phyloP scores from a whole-genome alignment of 2,888 invertebrate species.

The Andricus curvator region DNA sequence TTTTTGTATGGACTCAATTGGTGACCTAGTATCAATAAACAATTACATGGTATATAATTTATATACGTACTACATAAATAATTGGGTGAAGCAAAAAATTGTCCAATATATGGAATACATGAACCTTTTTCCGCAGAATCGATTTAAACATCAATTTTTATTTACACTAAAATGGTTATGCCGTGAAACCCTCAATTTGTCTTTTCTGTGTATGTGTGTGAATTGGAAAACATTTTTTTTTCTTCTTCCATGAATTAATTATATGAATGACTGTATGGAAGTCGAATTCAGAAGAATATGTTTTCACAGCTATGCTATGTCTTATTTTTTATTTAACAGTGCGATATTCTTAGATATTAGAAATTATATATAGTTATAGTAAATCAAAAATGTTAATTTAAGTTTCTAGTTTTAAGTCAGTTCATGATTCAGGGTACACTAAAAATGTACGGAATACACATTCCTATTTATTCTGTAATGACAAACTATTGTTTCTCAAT shows the following conservation, averaged over 20 bases:
- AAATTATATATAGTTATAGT: background rate
- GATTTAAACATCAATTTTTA: too few relatives aligned
- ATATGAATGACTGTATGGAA: too few relatives aligned
- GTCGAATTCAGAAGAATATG: background rate
- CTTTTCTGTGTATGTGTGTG: background rate
- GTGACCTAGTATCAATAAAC: too few relatives aligned
- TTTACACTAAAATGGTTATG: too few relatives aligned
- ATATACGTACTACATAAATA: too few relatives aligned
- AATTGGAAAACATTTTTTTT: background rate
- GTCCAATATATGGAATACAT: too few relatives aligned
- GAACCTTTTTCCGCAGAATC: too few relatives aligned
- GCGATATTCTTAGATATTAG: background rate
- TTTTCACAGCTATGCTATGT: background rate
- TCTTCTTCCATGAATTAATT: background rate
- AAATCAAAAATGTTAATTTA: background rate
- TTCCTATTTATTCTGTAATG: background rate
- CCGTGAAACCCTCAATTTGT: background rate
- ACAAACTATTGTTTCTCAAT: conserved; percentile 1
- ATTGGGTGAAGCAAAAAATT: too few relatives aligned
- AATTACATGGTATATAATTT: too few relatives aligned
- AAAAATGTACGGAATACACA: background rate
- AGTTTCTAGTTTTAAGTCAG: background rate
- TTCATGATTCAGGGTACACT: background rate
- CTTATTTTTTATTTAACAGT: background rate
- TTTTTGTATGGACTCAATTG: too few relatives aligned